phyloP scores from a whole-genome alignment of 2,797 vertebrate genomes.

The Leptatherina wallacei region DNA sequence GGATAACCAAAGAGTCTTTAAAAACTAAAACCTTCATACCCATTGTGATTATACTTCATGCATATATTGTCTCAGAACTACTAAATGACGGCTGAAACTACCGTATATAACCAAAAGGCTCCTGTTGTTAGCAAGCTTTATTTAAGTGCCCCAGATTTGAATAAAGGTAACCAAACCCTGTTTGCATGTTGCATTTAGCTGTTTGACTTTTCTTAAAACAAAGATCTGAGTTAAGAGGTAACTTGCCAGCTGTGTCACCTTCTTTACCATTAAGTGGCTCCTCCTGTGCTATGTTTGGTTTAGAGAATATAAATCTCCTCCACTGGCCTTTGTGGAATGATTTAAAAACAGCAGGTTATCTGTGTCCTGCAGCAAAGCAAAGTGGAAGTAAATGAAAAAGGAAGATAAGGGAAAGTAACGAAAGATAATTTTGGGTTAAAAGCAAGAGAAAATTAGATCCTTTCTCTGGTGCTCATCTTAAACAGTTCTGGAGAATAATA shows the following conservation, averaged over 20 bases:
- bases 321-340: conserved; percentile 50
- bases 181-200: conserved; percentile 11
- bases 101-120: neutral
- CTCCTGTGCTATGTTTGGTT: conserved; percentile 50
- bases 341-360: conserved; percentile 60
- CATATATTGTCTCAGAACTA: conserved; percentile 10
- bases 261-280: conserved; percentile 48
- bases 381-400: conserved; percentile 30
- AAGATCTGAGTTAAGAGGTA: conserved; percentile 15
- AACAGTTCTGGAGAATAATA: neutral
- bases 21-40: conserved; percentile 1
- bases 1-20: neutral
- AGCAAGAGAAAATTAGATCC: conserved; percentile 15
- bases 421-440: conserved; percentile 25
- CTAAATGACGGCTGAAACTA: conserved; percentile 2
- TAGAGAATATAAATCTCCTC: conserved; percentile 58
- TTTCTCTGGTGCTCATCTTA: conserved; percentile 3
- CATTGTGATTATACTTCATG: neutral
- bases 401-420: conserved; percentile 28
- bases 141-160: conserved; percentile 16
- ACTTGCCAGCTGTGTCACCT: conserved; percentile 46
- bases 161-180: conserved; percentile 15
- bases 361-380: conserved; percentile 25
- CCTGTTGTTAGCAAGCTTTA: conserved; percentile 9
- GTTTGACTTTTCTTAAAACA: neutral